Evolutionary conservation across 2,797 vertebrate genomes (phyloP).

Genomic region (Ciconia nigra): DNA sequence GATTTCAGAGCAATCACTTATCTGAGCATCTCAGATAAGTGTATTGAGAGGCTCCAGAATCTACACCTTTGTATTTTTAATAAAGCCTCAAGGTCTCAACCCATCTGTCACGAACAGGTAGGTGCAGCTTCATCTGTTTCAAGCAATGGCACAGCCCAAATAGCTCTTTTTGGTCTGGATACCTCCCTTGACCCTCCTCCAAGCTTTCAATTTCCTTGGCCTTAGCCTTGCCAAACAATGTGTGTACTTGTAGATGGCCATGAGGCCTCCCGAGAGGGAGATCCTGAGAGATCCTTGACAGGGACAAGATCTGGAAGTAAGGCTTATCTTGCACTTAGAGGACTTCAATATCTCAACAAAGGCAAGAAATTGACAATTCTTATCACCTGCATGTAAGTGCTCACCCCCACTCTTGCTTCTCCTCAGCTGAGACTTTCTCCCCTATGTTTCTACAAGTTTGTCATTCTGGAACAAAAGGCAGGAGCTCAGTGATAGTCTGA

Average conservation of each 20-base stretch:
- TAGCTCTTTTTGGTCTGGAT: not conserved
- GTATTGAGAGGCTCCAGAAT: not conserved
- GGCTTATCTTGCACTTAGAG: not conserved
- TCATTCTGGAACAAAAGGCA: not conserved
- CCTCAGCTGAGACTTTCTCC: not conserved
- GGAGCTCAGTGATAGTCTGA: not conserved
- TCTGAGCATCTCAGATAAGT: not conserved
- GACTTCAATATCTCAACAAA: not conserved
- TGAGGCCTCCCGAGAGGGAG: accelerated
- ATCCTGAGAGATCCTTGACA: not conserved
- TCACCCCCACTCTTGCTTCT: not conserved
- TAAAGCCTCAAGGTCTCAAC: not conserved
- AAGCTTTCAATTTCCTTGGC: not conserved
- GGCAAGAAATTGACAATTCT: not conserved
- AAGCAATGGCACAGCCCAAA: not conserved
- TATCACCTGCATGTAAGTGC: not conserved
- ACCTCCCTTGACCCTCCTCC: not conserved
- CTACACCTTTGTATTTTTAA: not conserved
- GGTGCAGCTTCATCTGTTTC: not conserved
- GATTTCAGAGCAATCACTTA: not conserved
- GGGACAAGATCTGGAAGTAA: not conserved
- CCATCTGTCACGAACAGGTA: not conserved
- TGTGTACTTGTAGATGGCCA: not conserved
- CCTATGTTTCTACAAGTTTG: not conserved
- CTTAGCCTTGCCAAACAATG: not conserved